phyloP scores from a whole-genome alignment of 2,888 invertebrate genomes.

The Cremastinae sp. region DNA sequence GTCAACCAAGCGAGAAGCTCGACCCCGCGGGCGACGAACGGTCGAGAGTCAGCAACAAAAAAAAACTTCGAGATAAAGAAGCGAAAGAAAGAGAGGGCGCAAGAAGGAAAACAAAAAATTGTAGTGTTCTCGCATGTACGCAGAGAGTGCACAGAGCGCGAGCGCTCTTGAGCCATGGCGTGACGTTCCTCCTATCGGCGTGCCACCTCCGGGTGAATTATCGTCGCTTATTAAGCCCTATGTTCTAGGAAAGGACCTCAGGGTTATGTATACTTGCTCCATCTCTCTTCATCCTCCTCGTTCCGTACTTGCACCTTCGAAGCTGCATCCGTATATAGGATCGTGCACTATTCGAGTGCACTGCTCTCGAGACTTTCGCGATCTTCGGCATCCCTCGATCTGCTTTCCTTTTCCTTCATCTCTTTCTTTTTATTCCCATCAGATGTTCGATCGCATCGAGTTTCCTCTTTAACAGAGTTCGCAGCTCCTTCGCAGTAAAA shows the following conservation, averaged over 20 bases:
- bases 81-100: background rate
- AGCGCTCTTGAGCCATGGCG: slow-evolving; percentile 65
- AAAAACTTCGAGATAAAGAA: slow-evolving; percentile 6
- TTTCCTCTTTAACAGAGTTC: too few relatives aligned
- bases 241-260: slow-evolving; percentile 69
- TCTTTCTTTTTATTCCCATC: too few relatives aligned
- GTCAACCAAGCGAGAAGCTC: slow-evolving; percentile 32
- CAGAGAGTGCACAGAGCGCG: slow-evolving; percentile 25
- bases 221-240: slow-evolving; percentile 69
- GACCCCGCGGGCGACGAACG: slow-evolving; percentile 41
- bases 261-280: slow-evolving; percentile 65
- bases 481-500: too few relatives aligned
- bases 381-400: too few relatives aligned
- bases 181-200: slow-evolving; percentile 66
- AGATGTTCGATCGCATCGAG: too few relatives aligned
- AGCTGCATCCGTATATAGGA: slow-evolving; percentile 28
- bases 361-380: too few relatives aligned
- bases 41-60: slow-evolving; percentile 27
- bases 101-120: slow-evolving; percentile 1
- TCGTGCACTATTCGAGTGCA: slow-evolving; percentile 23
- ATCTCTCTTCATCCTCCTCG: slow-evolving; percentile 11
- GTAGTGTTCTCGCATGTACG: slow-evolving; percentile 4
- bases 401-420: too few relatives aligned
- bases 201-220: slow-evolving; percentile 68
- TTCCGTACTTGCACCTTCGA: slow-evolving; percentile 15